Evolutionary conservation across 2,888 invertebrate genomes (phyloP).

Genomic region (Malacosoma neustria): DNA sequence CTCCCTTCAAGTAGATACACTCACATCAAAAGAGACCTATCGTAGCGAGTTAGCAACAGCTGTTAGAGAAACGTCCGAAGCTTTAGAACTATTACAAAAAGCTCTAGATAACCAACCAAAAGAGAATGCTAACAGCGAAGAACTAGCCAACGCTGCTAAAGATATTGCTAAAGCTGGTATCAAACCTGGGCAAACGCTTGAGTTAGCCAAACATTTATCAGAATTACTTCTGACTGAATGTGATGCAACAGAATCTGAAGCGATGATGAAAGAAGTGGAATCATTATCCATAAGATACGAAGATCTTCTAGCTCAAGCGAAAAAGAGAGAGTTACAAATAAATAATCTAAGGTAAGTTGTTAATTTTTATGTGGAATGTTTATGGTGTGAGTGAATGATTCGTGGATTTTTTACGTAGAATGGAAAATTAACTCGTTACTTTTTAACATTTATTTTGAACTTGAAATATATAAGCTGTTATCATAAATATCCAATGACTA

Average conservation of each 20-base stretch:
- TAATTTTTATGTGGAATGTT: not conserved
- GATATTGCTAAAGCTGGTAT: constrained; percentile 85
- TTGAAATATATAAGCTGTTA: too few relatives aligned
- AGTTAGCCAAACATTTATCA: constrained; percentile 87
- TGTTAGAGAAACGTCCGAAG: constrained; percentile 79
- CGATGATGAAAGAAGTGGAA: constrained; percentile 78
- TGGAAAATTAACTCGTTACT: not conserved
- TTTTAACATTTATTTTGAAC: too few relatives aligned
- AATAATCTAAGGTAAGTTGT: constrained; percentile 82
- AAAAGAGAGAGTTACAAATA: constrained; percentile 83
- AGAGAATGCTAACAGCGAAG: constrained; percentile 72
- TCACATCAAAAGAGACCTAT: constrained; percentile 90
- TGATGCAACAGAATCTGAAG: constrained; percentile 78
- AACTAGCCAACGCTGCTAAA: constrained; percentile 78
- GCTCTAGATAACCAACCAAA: constrained; percentile 49
- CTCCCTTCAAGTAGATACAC: constrained; percentile 87
- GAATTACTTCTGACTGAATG: constrained; percentile 84
- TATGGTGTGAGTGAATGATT: not conserved
- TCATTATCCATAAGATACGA: constrained; percentile 80
- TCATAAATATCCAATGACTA: too few relatives aligned
- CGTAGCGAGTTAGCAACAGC: constrained; percentile 83
- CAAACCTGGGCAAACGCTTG: constrained; percentile 86
- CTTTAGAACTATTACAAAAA: constrained; percentile 79
- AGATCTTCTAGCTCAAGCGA: constrained; percentile 79
- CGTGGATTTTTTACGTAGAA: not conserved